phyloP scores from a whole-genome alignment of 1,140 invertebrate genomes.

The Lineus longissimus region DNA sequence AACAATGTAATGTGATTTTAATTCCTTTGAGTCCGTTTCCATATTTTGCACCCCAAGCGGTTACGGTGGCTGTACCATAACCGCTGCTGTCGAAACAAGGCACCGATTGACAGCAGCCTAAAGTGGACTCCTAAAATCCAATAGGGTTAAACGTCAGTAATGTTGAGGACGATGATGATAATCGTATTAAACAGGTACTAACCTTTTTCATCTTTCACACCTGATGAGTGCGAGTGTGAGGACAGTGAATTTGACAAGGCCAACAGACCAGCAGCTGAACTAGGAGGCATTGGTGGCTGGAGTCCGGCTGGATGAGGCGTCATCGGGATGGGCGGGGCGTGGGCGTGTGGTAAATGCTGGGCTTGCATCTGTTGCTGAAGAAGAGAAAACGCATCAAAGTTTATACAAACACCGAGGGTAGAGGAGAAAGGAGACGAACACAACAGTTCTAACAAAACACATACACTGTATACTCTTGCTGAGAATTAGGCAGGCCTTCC shows the following conservation, averaged over 20 bases:
- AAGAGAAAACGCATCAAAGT: slow-evolving; percentile 15
- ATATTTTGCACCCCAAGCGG: too few relatives aligned
- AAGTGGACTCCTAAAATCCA: too few relatives aligned
- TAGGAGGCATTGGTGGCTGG: slow-evolving; percentile 41
- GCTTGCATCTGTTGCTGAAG: slow-evolving; percentile 83
- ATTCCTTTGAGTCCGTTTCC: too few relatives aligned
- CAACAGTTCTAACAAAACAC: background rate
- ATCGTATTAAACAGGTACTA: slow-evolving; percentile 13
- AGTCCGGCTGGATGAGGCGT: slow-evolving; percentile 64
- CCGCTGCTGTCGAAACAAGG: too few relatives aligned
- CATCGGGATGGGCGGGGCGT: slow-evolving; percentile 67
- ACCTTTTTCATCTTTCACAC: slow-evolving; percentile 44
- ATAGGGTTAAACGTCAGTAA: too few relatives aligned
- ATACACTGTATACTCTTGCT: background rate
- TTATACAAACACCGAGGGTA: background rate
- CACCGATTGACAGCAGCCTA: too few relatives aligned
- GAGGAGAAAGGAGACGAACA: background rate
- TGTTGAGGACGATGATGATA: too few relatives aligned
- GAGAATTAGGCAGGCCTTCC: background rate
- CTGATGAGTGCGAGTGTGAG: slow-evolving; percentile 25
- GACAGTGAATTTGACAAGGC: slow-evolving; percentile 35
- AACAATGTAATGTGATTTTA: too few relatives aligned
- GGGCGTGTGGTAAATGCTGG: slow-evolving; percentile 74
- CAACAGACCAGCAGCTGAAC: slow-evolving; percentile 47
- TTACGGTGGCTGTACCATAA: too few relatives aligned